Evolutionary conservation across 2,113 vertebrate genomes (phyloP).

Genomic region (Takifugu bimaculatus): DNA sequence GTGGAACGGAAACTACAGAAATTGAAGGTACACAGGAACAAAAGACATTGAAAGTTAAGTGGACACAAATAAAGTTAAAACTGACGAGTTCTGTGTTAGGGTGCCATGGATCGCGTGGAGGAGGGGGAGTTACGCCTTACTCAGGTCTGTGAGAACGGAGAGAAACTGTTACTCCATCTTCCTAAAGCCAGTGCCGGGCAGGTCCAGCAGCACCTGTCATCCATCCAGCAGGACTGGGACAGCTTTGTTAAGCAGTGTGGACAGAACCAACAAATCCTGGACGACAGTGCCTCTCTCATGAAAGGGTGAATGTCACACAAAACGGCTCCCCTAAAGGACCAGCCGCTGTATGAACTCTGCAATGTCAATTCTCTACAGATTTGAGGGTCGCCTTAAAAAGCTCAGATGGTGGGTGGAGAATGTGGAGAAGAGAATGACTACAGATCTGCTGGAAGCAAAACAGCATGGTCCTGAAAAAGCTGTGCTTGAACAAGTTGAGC

Average conservation of each 20-base stretch:
- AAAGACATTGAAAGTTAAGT: background rate
- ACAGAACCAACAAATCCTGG: conserved; percentile 84
- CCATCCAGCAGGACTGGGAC: conserved; percentile 88
- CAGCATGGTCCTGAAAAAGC: conserved; percentile 84
- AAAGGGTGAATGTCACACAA: conserved; percentile 58
- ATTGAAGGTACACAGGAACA: conserved; percentile 79
- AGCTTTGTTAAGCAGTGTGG: conserved; percentile 86
- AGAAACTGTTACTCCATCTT: conserved; percentile 83
- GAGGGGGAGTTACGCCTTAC: conserved; percentile 85
- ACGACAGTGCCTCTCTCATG: conserved; percentile 82
- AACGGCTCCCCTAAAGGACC: background rate
- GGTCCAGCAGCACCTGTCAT: conserved; percentile 86
- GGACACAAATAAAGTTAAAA: background rate
- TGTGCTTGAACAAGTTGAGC: conserved; percentile 85
- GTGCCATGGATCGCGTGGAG: conserved; percentile 79
- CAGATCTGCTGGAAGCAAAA: conserved; percentile 81
- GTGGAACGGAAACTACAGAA: conserved; percentile 87
- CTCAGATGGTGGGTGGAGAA: conserved; percentile 85
- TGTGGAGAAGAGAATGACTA: conserved; percentile 84
- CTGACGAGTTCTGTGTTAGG: conserved; percentile 61
- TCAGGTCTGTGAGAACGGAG: conserved; percentile 84
- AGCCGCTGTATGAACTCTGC: background rate
- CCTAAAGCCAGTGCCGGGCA: conserved; percentile 81
- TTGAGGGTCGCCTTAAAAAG: conserved; percentile 86
- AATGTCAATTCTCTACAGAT: conserved; percentile 66